Conservation (phyloP, 2,113 vertebrate genomes). For the Myanophis thanlyinensis region DNA sequence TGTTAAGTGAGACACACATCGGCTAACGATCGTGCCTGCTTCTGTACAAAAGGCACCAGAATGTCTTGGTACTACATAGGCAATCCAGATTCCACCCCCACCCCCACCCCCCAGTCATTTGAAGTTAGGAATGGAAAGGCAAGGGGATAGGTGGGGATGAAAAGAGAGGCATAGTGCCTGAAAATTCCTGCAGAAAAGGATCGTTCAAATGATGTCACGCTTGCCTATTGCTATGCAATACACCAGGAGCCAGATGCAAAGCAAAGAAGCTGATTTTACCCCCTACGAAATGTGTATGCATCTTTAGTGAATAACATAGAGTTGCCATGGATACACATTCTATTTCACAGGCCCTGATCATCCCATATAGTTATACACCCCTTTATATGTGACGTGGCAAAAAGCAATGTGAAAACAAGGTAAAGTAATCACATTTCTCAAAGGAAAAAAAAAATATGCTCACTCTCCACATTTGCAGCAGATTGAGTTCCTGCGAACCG, state of each 20-base stretch:
- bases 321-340: neutral
- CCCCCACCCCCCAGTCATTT: neutral
- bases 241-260: neutral
- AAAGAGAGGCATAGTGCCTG: neutral
- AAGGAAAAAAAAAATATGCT: neutral
- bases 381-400: neutral
- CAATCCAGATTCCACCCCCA: neutral
- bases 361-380: neutral
- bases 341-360: neutral
- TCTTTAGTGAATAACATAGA: neutral
- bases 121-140: neutral
- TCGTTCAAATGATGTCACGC: neutral
- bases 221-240: neutral
- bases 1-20: neutral
- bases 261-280: neutral
- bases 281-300: neutral
- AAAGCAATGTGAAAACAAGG: neutral
- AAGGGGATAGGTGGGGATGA: neutral
- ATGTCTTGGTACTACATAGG: neutral
- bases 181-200: neutral
- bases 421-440: neutral
- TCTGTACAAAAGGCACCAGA: neutral
- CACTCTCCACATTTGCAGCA: neutral
- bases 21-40: neutral
- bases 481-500: neutral